A percentile compares a stretch with the other conserved stretches of the same genome.
These are phyloP conservation scores for Sebastes matsubarae DNA, from an alignment of 2,797 vertebrate genomes.

Conservation along the genomic window DNA sequence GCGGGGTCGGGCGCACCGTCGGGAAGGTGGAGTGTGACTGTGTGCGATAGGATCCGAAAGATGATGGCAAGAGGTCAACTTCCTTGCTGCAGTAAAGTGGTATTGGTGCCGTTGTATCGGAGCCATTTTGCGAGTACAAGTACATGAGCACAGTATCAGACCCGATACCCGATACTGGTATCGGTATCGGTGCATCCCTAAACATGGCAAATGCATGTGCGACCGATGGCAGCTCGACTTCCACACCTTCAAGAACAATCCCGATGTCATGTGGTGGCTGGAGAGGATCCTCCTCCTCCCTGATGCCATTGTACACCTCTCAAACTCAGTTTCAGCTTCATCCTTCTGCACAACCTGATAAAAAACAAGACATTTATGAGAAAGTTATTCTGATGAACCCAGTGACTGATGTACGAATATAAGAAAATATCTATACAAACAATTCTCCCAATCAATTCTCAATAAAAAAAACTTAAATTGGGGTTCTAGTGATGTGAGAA, in stretches of 20 bases:
- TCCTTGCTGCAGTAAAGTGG: no score
- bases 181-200: no score
- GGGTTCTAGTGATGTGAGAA: neutral
- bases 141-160: no score
- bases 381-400: neutral
- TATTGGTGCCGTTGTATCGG: no score
- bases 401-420: neutral
- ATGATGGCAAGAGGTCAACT: no score
- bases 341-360: slow-evolving; percentile 33
- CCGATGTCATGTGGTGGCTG: neutral
- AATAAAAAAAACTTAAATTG: neutral
- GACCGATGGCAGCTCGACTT: slow-evolving; percentile 19
- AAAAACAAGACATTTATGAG: slow-evolving; percentile 17
- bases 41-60: no score
- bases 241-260: slow-evolving; percentile 9
- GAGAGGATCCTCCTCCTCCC: slow-evolving; percentile 14
- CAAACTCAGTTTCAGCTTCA: slow-evolving; percentile 16
- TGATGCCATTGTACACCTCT: slow-evolving; percentile 25
- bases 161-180: no score
- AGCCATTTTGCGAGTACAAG: no score
- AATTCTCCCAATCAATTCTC: neutral
- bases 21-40: no score
- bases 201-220: neutral
- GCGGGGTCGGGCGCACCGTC: no score
- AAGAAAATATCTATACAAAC: neutral